Evolutionary conservation across 2,797 vertebrate species (phyloP).

Genomic region (Euthynnus affinis): DNA sequence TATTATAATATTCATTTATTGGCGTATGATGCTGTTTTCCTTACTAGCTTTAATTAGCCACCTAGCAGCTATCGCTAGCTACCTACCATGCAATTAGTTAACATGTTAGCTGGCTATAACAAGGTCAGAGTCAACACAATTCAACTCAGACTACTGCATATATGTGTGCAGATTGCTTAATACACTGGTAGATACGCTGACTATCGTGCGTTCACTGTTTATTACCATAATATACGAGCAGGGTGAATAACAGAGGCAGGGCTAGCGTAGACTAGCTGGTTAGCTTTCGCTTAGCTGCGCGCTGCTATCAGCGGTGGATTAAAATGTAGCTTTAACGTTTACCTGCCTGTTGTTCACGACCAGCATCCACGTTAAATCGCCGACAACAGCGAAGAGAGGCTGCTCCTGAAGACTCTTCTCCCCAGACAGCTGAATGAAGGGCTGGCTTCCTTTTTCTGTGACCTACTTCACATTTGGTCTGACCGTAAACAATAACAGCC

Average conservation of each 20-base stretch:
- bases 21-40: conserved; percentile 3
- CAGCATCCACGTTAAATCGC: background rate
- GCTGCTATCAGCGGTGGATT: background rate
- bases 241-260: background rate
- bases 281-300: conserved; percentile 69
- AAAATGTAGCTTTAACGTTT: conserved; percentile 4
- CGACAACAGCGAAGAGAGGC: background rate
- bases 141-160: background rate
- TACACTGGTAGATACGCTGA: background rate
- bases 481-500: conserved; percentile 48
- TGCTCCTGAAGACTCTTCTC: background rate
- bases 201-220: fast-evolving
- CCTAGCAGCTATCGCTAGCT: conserved; percentile 34
- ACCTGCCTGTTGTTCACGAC: conserved; percentile 37
- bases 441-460: conserved; percentile 14
- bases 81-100: background rate
- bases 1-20: background rate
- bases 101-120: conserved; percentile 31
- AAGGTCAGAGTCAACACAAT: conserved; percentile 32
- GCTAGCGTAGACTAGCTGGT: conserved; percentile 38
- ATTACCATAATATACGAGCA: background rate
- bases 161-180: no score
- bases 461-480: conserved; percentile 31
- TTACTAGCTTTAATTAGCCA: conserved; percentile 12
- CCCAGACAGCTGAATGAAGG: background rate